These are phyloP conservation scores for Gambusia holbrooki DNA, from an alignment of 2,113 vertebrate genomes.

Conservation along the genomic window DNA sequence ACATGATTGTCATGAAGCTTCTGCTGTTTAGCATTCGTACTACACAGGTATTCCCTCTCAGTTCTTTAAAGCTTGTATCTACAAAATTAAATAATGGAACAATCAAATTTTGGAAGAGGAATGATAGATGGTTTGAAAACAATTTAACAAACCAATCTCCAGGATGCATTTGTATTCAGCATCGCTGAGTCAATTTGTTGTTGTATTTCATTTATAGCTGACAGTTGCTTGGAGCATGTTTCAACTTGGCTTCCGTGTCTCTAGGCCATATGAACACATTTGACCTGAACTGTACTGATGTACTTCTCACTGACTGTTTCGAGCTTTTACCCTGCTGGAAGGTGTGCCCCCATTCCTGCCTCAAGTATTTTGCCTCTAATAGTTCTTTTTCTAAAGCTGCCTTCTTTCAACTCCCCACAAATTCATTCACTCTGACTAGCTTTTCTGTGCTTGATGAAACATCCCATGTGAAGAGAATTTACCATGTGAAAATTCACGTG, in stretches of 20 bases:
- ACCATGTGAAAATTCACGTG: too few relatives aligned
- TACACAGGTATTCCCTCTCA: slow-evolving; percentile 5
- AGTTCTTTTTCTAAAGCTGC: too few relatives aligned
- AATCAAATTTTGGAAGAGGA: neutral
- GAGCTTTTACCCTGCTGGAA: neutral
- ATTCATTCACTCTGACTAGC: neutral
- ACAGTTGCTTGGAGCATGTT: neutral
- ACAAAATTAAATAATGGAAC: neutral
- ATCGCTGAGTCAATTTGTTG: neutral
- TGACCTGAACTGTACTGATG: neutral
- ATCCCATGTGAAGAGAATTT: too few relatives aligned
- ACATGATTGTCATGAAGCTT: slow-evolving; percentile 22
- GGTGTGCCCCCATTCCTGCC: neutral
- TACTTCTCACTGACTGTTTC: neutral
- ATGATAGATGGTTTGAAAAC: neutral
- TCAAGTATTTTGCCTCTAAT: neutral
- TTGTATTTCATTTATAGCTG: neutral
- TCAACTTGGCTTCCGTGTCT: neutral
- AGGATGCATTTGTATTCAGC: neutral
- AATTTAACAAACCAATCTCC: neutral
- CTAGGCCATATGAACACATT: neutral
- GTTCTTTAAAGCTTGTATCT: slow-evolving; percentile 24
- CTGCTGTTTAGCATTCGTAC: slow-evolving; percentile 11
- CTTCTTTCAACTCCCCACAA: neutral
- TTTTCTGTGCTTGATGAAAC: neutral